These are phyloP conservation scores for Gymnothorax javanicus DNA, from an alignment of 2,797 vertebrate genomes.

Conservation along the genomic window DNA sequence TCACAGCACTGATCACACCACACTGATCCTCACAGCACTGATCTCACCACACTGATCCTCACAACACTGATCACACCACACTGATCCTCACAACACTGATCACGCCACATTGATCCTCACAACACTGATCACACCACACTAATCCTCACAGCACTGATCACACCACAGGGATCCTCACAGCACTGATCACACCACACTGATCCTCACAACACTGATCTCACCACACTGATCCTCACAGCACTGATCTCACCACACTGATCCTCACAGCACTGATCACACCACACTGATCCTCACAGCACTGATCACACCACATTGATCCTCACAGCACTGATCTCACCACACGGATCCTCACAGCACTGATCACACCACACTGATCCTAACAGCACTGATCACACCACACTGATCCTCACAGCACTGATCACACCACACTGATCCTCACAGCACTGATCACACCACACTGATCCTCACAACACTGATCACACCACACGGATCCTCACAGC, in stretches of 20 bases:
- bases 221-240: neutral
- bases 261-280: neutral
- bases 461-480: neutral
- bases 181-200: neutral
- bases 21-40: neutral
- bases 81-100: too few species aligned
- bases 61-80: too few species aligned
- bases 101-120: neutral
- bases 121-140: neutral
- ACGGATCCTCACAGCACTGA: neutral
- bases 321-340: neutral
- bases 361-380: neutral
- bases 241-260: neutral
- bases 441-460: neutral
- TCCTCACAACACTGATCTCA: neutral
- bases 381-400: neutral
- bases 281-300: neutral
- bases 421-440: neutral
- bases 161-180: neutral
- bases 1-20: neutral
- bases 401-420: neutral
- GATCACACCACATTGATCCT: neutral
- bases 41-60: neutral
- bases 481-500: neutral
- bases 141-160: neutral